phyloP scores from a whole-genome alignment of 2,888 invertebrate species.

The Melipona bicolor region DNA sequence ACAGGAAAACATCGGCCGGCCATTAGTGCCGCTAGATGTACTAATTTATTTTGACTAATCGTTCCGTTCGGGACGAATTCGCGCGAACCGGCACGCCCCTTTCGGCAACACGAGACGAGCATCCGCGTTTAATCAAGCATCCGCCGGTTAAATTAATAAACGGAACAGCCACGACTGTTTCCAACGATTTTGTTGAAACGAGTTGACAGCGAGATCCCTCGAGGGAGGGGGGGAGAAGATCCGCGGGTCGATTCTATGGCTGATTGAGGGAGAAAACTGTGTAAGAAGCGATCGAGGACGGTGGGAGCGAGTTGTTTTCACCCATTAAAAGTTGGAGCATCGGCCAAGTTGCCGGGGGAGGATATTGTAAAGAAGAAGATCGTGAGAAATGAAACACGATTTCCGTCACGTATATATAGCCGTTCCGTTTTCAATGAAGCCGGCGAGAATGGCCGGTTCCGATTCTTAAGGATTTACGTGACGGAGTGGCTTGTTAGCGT shows the following conservation, averaged over 20 bases:
- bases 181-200: not conserved
- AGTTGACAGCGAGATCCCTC: not conserved
- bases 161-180: slow-evolving; percentile 4
- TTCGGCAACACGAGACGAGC: not conserved
- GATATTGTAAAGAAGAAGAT: slow-evolving; percentile 47
- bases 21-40: slow-evolving; percentile 1
- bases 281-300: slow-evolving; percentile 20
- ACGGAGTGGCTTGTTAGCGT: slow-evolving; percentile 63
- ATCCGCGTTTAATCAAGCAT: slow-evolving; percentile 21
- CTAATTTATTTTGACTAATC: slow-evolving; percentile 27
- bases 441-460: slow-evolving; percentile 53
- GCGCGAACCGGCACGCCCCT: not conserved
- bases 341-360: slow-evolving; percentile 41
- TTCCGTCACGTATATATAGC: slow-evolving; percentile 48
- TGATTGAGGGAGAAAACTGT: not conserved
- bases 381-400: slow-evolving; percentile 64
- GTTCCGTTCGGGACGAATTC: not conserved
- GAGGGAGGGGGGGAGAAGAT: not conserved
- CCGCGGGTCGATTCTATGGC: slow-evolving; percentile 5
- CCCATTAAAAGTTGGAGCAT: slow-evolving; percentile 57
- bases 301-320: slow-evolving; percentile 40
- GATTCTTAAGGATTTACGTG: slow-evolving; percentile 59
- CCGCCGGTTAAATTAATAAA: slow-evolving; percentile 25
- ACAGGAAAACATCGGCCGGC: not conserved
- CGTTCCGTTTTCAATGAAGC: slow-evolving; percentile 37